Evolutionary conservation across 2,113 vertebrate species (phyloP).

Genomic region (Prietella phreatophila): DNA sequence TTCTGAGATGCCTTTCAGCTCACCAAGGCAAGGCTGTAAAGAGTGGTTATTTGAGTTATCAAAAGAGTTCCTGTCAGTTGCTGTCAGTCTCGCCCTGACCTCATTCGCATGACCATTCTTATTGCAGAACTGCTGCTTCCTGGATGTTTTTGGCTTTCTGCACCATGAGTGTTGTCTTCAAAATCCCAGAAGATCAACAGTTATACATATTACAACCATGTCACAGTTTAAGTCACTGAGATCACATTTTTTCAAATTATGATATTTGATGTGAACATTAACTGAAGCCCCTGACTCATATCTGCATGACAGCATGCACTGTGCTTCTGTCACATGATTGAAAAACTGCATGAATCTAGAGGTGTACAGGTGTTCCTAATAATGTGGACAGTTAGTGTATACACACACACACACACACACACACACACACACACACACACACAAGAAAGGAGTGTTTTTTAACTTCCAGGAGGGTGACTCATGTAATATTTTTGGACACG

Average conservation of each 20-base stretch:
- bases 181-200: neutral
- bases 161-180: neutral
- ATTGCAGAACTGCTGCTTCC: neutral
- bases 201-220: neutral
- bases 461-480: constrained; percentile 1
- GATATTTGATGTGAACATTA: neutral
- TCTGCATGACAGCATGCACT: neutral
- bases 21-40: neutral
- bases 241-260: neutral
- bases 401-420: neutral
- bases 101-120: neutral
- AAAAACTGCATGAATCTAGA: neutral
- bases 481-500: no score
- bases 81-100: neutral
- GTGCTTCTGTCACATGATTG: neutral
- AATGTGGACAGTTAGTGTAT: neutral
- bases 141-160: neutral
- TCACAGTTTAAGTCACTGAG: neutral
- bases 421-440: neutral
- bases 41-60: neutral
- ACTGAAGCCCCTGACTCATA: neutral
- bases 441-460: neutral
- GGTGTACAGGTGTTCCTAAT: neutral
- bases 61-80: neutral
- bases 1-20: neutral